Evolutionary conservation across 1,140 invertebrate genomes (phyloP).

Genomic region (Artemia franciscana): DNA sequence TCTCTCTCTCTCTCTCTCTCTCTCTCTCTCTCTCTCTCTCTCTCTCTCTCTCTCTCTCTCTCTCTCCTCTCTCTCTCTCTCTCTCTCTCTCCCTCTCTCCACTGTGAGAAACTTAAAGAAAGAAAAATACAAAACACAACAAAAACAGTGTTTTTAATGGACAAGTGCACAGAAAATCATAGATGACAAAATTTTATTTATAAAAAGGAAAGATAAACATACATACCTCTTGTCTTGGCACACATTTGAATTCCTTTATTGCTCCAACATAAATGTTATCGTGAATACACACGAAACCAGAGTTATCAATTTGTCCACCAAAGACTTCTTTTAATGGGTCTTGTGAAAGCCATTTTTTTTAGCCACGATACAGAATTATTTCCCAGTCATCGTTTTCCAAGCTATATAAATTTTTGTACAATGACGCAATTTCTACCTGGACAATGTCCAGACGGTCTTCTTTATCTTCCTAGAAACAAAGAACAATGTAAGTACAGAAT

Average conservation of each 20-base stretch:
- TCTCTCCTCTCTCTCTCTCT: too few species aligned
- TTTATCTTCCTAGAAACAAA: background rate
- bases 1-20: too few species aligned
- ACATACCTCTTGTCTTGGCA: constrained; percentile 19
- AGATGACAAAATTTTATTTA: constrained; percentile 9
- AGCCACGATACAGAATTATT: constrained; percentile 28
- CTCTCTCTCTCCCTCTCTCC: too few species aligned
- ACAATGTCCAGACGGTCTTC: background rate
- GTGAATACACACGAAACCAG: constrained; percentile 25
- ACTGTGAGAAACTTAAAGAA: too few species aligned
- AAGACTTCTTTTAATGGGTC: constrained; percentile 16
- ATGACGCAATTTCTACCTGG: background rate
- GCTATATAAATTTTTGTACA: background rate
- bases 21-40: too few species aligned
- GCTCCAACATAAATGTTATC: constrained; percentile 22
- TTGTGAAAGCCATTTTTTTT: constrained; percentile 22
- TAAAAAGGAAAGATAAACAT: constrained; percentile 1
- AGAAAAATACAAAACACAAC: too few species aligned
- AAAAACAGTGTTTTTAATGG: too few species aligned
- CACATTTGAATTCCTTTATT: constrained; percentile 21
- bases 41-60: too few species aligned
- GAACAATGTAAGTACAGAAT: too few species aligned
- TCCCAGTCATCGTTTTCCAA: constrained; percentile 18
- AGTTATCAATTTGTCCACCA: constrained; percentile 22
- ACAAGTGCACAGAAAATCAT: too few species aligned